Conservation (phyloP, 1,140 invertebrate species). For the Caenorhabditis briggsae region DNA sequence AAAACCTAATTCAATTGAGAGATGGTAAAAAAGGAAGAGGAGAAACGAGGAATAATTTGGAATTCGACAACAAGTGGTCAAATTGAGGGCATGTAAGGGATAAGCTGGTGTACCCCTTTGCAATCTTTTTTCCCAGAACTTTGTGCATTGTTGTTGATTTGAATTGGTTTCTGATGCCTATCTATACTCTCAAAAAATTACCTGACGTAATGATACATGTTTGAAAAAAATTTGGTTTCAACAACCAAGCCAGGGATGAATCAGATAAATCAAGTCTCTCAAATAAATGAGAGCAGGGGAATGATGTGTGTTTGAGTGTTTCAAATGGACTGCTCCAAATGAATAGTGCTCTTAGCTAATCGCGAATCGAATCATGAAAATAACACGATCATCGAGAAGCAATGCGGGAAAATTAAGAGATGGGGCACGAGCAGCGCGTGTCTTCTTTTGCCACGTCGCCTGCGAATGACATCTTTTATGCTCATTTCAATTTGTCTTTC, state of each 20-base stretch:
- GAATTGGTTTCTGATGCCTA: too few species aligned
- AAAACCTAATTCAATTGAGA: conserved; percentile 24
- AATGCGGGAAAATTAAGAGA: neutral
- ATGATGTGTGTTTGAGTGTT: conserved; percentile 5
- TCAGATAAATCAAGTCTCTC: neutral
- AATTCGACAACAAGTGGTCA: conserved; percentile 45
- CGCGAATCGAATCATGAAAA: conserved; percentile 52
- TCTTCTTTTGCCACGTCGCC: conserved; percentile 12
- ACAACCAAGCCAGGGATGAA: neutral
- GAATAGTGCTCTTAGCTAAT: conserved; percentile 35
- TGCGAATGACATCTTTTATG: conserved; percentile 47
- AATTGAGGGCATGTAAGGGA: conserved; percentile 46
- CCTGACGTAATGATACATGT: conserved; percentile 47
- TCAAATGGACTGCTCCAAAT: conserved; percentile 5
- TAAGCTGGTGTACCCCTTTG: neutral
- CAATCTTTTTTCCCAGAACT: neutral
- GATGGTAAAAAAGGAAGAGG: neutral
- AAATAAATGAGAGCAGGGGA: neutral
- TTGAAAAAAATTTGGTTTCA: neutral
- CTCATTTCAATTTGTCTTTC: conserved; percentile 43
- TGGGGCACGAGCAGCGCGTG: neutral
- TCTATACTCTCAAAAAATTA: too few species aligned
- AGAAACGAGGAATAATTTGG: conserved; percentile 28
- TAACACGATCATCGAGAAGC: conserved; percentile 39
- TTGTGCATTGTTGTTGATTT: neutral